Evolutionary conservation across 92 coral and sea anemone genomes (phyloP).

Genomic region (Chrysogorgia sp.): DNA sequence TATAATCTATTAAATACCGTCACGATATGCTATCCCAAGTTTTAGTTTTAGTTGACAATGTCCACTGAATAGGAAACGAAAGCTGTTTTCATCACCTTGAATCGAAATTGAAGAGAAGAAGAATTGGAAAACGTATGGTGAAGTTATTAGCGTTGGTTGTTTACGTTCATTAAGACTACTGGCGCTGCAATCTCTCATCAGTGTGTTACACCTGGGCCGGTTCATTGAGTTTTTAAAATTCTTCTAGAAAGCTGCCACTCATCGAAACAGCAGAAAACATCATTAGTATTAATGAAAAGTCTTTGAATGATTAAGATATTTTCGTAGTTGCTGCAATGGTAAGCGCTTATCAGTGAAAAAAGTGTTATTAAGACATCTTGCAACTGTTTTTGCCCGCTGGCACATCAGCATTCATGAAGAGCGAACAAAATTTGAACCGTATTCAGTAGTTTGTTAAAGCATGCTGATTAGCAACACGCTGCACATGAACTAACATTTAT

Average conservation of each 20-base stretch:
- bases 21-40: neutral
- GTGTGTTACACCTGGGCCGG: neutral
- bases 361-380: no score
- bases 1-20: no score
- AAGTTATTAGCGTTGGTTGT: neutral
- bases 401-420: no score
- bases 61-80: neutral
- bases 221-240: conserved; percentile 10
- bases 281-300: conserved; percentile 19
- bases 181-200: conserved; percentile 28
- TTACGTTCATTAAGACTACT: conserved; percentile 16
- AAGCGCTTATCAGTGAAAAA: neutral
- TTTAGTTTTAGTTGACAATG: neutral
- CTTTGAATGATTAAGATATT: conserved; percentile 8
- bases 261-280: conserved; percentile 23
- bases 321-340: neutral
- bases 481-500: no score
- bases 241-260: conserved; percentile 12
- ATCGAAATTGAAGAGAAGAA: neutral
- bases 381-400: no score
- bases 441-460: no score
- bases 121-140: neutral
- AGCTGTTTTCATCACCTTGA: neutral
- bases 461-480: no score
- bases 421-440: no score